A percentile compares a stretch with the other conserved stretches of the same genome.
Evolutionary conservation across 2,113 vertebrate species (phyloP).

Genomic region (Collichthys lucidus): DNA sequence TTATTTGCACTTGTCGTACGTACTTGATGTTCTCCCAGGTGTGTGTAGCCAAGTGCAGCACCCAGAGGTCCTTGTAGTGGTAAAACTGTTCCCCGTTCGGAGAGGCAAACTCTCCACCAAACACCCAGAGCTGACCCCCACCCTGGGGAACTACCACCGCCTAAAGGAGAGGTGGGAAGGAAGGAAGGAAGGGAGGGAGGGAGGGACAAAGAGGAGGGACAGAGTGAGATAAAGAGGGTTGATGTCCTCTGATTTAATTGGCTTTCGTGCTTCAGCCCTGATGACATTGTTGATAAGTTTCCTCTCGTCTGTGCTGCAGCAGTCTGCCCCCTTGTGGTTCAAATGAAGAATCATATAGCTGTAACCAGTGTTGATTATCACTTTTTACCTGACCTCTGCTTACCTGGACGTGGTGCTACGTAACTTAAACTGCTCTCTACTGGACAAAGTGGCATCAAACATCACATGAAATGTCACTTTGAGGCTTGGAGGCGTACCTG

Average conservation of each 20-base stretch:
- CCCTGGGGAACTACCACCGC: slow-evolving; percentile 91
- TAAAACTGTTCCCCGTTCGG: slow-evolving; percentile 96
- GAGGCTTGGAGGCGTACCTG: slow-evolving; percentile 84
- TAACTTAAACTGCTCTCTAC: background rate
- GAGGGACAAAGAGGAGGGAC: background rate
- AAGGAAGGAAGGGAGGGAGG: background rate
- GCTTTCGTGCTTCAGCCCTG: slow-evolving; percentile 12
- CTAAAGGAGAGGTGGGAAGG: slow-evolving; percentile 74
- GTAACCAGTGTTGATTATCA: background rate
- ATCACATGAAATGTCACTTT: no score
- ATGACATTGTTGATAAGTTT: slow-evolving; percentile 26
- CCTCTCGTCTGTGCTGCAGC: background rate
- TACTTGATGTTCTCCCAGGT: slow-evolving; percentile 98
- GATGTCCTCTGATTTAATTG: slow-evolving; percentile 21
- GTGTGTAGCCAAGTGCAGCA: slow-evolving; percentile 91
- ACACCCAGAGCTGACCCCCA: slow-evolving; percentile 96
- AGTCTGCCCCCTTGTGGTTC: slow-evolving; percentile 66
- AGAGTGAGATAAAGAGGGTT: slow-evolving; percentile 8
- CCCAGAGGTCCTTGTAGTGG: slow-evolving; percentile 98
- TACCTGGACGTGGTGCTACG: background rate
- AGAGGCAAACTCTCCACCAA: slow-evolving; percentile 96
- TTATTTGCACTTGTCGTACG: slow-evolving; percentile 45
- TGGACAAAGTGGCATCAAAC: background rate
- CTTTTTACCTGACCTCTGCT: background rate
- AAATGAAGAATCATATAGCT: slow-evolving; percentile 5